phyloP scores from a whole-genome alignment of 1,140 invertebrate species.

The Lysiphlebus fabarum region DNA sequence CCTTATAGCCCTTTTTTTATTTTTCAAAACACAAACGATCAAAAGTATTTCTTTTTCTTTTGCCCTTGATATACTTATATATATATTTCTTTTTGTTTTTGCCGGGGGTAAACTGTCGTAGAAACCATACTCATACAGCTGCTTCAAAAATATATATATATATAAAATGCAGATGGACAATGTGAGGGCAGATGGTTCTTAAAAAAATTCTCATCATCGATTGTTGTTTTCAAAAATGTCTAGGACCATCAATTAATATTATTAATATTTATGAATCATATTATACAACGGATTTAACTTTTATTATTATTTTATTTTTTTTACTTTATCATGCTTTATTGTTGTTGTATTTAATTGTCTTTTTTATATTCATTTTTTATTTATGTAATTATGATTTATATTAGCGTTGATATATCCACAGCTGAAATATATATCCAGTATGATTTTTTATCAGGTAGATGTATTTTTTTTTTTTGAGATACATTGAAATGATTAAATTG shows the following conservation, averaged over 20 bases:
- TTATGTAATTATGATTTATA: too few species aligned
- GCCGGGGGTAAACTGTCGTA: slow-evolving; percentile 21
- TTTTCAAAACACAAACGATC: background rate
- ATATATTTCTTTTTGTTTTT: background rate
- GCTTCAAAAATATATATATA: background rate
- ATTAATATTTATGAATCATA: slow-evolving; percentile 11
- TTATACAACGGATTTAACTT: background rate
- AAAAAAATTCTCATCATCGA: slow-evolving; percentile 3
- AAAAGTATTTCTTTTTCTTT: background rate
- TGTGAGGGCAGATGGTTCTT: slow-evolving; percentile 16
- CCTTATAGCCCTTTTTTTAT: background rate
- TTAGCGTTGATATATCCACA: too few species aligned
- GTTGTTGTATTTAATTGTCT: too few species aligned
- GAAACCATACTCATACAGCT: slow-evolving; percentile 11
- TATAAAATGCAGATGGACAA: slow-evolving; percentile 20
- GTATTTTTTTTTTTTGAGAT: too few species aligned
- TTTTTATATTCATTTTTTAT: too few species aligned
- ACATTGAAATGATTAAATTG: too few species aligned
- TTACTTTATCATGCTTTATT: too few species aligned
- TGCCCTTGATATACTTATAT: background rate
- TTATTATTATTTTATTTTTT: background rate
- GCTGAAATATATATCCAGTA: too few species aligned
- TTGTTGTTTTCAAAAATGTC: background rate
- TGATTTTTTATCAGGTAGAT: too few species aligned
- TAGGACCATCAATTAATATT: slow-evolving; percentile 2